phyloP scores from a whole-genome alignment of 1,140 invertebrate species.

The Marisa cornuarietis region DNA sequence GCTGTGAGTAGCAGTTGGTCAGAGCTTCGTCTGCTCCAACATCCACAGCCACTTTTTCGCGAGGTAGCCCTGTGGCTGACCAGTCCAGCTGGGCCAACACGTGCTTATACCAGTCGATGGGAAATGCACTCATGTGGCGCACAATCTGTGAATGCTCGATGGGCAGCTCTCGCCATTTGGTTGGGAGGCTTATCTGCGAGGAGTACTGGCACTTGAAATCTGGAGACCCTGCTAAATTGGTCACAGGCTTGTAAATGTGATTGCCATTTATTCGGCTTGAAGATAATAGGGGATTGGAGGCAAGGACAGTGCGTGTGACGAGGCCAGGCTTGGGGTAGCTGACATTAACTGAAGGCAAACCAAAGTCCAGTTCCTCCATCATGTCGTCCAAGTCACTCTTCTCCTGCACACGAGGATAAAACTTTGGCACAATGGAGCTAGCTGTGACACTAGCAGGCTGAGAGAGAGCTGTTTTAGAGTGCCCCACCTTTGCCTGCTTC shows the following conservation, averaged over 20 bases:
- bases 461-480: background rate
- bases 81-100: conserved; percentile 51
- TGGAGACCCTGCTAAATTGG: conserved; percentile 60
- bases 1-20: conserved; percentile 59
- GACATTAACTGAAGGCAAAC: conserved; percentile 55
- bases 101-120: conserved; percentile 63
- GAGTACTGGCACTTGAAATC: conserved; percentile 60
- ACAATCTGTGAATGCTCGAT: conserved; percentile 60
- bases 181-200: conserved; percentile 56
- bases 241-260: conserved; percentile 59
- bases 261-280: conserved; percentile 34
- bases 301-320: background rate
- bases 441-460: conserved; percentile 3
- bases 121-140: conserved; percentile 56
- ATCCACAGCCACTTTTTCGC: conserved; percentile 48
- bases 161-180: conserved; percentile 62
- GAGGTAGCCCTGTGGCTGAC: conserved; percentile 42
- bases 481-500: conserved; percentile 16
- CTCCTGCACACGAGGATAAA: conserved; percentile 15
- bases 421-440: conserved; percentile 14
- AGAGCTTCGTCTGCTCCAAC: conserved; percentile 50
- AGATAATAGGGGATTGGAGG: background rate
- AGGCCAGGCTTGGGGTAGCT: conserved; percentile 31
- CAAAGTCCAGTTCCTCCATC: conserved; percentile 56
- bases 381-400: conserved; percentile 50